Percentiles rank a stretch among this genome's conserved stretches.
These are phyloP conservation scores for Eristalinus sepulchralis DNA, from an alignment of 2,888 invertebrate species.

Conservation along the genomic window DNA sequence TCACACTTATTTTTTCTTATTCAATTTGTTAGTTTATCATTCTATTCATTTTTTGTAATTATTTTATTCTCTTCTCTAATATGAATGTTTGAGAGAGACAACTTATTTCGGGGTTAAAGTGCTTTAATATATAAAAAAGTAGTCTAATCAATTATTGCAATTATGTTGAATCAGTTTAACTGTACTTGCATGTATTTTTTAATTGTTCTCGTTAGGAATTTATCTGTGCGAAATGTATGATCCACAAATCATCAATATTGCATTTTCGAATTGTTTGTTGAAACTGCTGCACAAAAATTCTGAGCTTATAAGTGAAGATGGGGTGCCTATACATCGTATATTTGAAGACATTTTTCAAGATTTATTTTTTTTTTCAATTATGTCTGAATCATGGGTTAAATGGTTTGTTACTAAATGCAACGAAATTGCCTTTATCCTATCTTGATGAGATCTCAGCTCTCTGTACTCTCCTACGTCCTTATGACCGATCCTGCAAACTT, in stretches of 20 bases:
- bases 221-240: slow-evolving; percentile 3
- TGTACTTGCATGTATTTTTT: neutral
- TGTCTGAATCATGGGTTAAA: too few species aligned
- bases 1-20: neutral
- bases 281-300: neutral
- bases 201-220: neutral
- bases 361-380: too few species aligned
- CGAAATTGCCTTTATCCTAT: too few species aligned
- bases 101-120: neutral
- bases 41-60: slow-evolving; percentile 14
- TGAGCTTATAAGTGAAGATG: neutral
- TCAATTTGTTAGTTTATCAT: neutral
- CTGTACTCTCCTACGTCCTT: too few species aligned
- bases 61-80: neutral
- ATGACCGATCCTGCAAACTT: too few species aligned
- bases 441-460: too few species aligned
- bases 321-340: neutral
- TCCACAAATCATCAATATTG: slow-evolving; percentile 31
- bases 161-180: slow-evolving; percentile 11
- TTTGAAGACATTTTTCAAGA: too few species aligned
- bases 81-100: neutral
- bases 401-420: too few species aligned
- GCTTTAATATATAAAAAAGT: neutral
- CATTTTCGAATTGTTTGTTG: slow-evolving; percentile 15
- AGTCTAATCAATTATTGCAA: slow-evolving; percentile 29